Base-by-base conservation (phyloP, 1,140 invertebrate genomes). In the Laupala kohalensis region DNA sequence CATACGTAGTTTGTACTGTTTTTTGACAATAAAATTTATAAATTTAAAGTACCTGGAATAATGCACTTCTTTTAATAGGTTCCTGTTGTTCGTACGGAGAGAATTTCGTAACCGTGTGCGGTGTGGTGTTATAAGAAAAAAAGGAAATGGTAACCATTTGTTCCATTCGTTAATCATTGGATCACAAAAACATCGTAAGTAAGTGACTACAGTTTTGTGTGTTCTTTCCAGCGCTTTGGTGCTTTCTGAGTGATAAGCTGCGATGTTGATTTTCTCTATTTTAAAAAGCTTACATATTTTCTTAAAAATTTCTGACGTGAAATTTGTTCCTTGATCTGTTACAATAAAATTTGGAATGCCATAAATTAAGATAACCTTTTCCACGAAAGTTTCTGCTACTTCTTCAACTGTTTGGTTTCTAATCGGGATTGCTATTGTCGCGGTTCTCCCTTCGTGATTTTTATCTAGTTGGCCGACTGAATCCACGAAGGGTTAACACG, bases 201-300 rank as follows among this genome's bases (percentile, higher is more conserved):
- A 78, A 23, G 78, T 75, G 68, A 76, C 76, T 70, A 80, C 63
- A 6, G 77, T 76, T 30, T 30, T 64, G 73, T 80, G 80, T 9
- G 62, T 72, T 72, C 79, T 53, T 75, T 81, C 79, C 69, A 79
- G 62, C n/a, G 77, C 75, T n/a, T 77, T 78, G 66, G 80, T 79
- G n/a, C 73, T 75, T 73, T 80, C 75, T 53, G 79, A 78, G 66
- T 78, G 77, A 71, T 77, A 77, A 23, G 76, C 72, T 5, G 77
- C 74, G 2, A 77, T 77, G 24, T 74, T 69, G 13, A 80, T 71
- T 62, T 78, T 73, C 69, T 75, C 77, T 73, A 73, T 76, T 70
- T 78, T 69, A 25, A 77, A 74, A 25, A 75, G 23, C 69, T 75
- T 75, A 30, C 75, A 75, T 66, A 78, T 62, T 13, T 72, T 75